These are phyloP conservation scores for Leptodirus hochenwartii DNA, from an alignment of 2,888 invertebrate genomes.

Conservation along the genomic window DNA sequence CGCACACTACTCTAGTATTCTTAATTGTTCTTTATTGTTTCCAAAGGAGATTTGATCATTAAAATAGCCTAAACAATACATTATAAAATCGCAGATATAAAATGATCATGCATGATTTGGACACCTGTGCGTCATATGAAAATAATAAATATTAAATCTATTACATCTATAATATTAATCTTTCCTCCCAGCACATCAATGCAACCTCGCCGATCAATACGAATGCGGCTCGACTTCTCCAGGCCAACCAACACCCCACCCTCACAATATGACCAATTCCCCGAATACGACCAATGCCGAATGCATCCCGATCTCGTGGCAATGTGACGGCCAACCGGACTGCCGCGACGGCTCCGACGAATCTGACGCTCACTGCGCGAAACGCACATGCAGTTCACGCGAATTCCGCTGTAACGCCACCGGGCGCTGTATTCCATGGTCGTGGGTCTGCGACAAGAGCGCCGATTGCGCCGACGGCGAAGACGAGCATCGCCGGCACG, in stretches of 20 bases:
- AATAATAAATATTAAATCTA: too few species aligned
- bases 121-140: too few species aligned
- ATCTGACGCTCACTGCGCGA: conserved; percentile 32
- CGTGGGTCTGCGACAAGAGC: conserved; percentile 54
- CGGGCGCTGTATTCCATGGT: conserved; percentile 47
- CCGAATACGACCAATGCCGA: conserved; percentile 31
- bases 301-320: conserved; percentile 37
- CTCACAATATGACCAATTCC: too few species aligned
- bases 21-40: too few species aligned
- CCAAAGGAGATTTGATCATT: too few species aligned
- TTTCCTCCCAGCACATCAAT: conserved; percentile 18
- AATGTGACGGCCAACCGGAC: conserved; percentile 33
- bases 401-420: conserved; percentile 43
- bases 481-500: conserved; percentile 39
- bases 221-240: too few species aligned
- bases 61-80: too few species aligned
- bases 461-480: conserved; percentile 46
- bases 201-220: conserved; percentile 30
- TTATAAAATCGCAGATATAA: too few species aligned
- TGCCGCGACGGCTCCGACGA: conserved; percentile 46
- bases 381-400: conserved; percentile 28
- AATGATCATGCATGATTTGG: too few species aligned
- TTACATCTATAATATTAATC: too few species aligned
- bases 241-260: too few species aligned
- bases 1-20: too few species aligned